Evolutionary conservation across 2,113 vertebrate species (phyloP).

Genomic region (Nibea coibor): DNA sequence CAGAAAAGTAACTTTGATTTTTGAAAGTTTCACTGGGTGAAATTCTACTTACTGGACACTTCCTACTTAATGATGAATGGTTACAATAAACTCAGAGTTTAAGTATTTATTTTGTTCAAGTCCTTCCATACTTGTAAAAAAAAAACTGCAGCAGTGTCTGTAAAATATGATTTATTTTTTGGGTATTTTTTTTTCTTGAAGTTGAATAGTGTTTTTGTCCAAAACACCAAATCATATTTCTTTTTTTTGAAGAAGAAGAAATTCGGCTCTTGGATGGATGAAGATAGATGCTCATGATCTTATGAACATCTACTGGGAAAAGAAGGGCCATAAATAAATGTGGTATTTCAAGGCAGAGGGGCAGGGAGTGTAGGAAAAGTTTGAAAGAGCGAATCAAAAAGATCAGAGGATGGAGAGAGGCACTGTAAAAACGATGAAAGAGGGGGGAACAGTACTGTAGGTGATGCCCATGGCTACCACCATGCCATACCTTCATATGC

Average conservation of each 20-base stretch:
- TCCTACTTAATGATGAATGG: neutral
- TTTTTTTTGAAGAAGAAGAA: neutral
- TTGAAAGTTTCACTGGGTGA: neutral
- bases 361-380: neutral
- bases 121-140: neutral
- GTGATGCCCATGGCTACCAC: neutral
- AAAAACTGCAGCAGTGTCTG: too few relatives aligned
- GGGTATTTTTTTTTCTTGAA: too few relatives aligned
- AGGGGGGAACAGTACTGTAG: neutral
- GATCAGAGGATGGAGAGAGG: neutral
- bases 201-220: neutral
- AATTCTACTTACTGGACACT: neutral
- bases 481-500: neutral
- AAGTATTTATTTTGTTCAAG: neutral
- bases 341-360: slow-evolving; percentile 6
- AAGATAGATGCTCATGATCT: neutral
- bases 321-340: slow-evolving; percentile 23
- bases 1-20: neutral
- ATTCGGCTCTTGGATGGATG: neutral
- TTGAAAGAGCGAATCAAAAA: neutral
- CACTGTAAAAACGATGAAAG: slow-evolving; percentile 6
- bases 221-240: neutral
- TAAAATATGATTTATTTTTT: too few relatives aligned
- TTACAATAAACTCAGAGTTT: neutral
- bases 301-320: slow-evolving; percentile 8